Evolutionary conservation across 2,888 invertebrate species (phyloP).

Genomic region (Drosophila colorata): DNA sequence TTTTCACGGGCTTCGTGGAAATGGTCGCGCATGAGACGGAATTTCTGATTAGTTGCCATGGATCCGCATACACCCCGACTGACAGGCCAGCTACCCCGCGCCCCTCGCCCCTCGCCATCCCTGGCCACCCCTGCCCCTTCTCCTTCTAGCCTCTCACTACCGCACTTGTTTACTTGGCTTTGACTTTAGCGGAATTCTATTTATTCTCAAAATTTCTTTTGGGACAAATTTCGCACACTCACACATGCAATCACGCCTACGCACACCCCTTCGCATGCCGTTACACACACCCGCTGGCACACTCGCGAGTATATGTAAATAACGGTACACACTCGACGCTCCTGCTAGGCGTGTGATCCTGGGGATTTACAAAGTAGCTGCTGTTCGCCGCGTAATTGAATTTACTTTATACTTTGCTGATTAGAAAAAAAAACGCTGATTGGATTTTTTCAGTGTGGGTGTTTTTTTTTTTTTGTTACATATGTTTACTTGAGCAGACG

Average conservation of each 20-base stretch:
- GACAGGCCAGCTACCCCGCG: constrained; percentile 11
- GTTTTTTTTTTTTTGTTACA: constrained; percentile 24
- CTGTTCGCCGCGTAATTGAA: constrained; percentile 74
- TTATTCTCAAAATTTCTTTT: constrained; percentile 75
- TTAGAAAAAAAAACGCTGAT: constrained; percentile 71
- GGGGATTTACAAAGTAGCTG: constrained; percentile 75
- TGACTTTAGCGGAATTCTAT: constrained; percentile 79
- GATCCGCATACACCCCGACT: constrained; percentile 42
- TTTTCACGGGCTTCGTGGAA: constrained; percentile 53
- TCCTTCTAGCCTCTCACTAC: constrained; percentile 1
- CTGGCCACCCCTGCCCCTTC: neutral
- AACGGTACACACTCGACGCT: constrained; percentile 30
- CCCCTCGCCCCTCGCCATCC: neutral
- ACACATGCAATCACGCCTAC: constrained; percentile 36
- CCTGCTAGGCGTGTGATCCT: constrained; percentile 68
- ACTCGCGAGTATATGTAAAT: constrained; percentile 46
- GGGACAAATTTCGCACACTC: constrained; percentile 62
- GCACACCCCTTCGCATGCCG: constrained; percentile 46
- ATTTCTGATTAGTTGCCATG: constrained; percentile 76
- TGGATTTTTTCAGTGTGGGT: constrained; percentile 63
- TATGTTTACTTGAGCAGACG: constrained; percentile 17
- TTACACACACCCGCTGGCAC: neutral
- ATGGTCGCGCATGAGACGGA: constrained; percentile 75
- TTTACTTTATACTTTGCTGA: constrained; percentile 79
- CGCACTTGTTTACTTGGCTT: constrained; percentile 70